A percentile compares a stretch with the other conserved stretches of the same genome.
phyloP scores from a whole-genome alignment of 2,888 invertebrate species.

The Ormyrus nitidulus region DNA sequence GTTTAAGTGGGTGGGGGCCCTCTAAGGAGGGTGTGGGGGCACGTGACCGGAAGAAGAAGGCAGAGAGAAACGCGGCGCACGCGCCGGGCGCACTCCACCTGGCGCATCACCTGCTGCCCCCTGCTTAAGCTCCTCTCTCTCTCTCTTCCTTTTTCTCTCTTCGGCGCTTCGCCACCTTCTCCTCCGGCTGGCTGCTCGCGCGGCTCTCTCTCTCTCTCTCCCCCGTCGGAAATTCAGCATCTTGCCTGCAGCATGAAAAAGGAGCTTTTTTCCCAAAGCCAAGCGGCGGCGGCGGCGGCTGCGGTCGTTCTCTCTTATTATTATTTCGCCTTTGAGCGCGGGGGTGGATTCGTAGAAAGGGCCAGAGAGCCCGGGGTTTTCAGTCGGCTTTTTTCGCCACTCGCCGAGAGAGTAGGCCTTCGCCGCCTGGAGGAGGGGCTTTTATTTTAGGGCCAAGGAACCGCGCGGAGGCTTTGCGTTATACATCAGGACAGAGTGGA shows the following conservation, averaged over 20 bases:
- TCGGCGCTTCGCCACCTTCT: conserved; percentile 23
- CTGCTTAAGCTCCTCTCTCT: conserved; percentile 57
- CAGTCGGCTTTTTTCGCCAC: neutral
- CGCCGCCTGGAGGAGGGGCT: neutral
- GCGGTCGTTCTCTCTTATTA: neutral
- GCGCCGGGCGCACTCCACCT: conserved; percentile 72
- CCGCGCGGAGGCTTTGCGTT: too few species aligned
- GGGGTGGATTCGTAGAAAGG: too few species aligned
- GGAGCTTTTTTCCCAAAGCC: neutral
- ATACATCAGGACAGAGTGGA: too few species aligned
- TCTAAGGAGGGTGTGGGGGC: conserved; percentile 62
- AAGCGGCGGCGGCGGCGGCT: too few species aligned
- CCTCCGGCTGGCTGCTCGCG: neutral
- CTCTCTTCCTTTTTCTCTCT: conserved; percentile 37
- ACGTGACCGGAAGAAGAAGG: conserved; percentile 70
- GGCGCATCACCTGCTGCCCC: conserved; percentile 75
- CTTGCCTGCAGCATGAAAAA: conserved; percentile 7
- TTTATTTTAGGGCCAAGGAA: too few species aligned
- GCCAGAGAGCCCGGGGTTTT: too few species aligned
- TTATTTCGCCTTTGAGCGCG: neutral
- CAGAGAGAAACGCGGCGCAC: conserved; percentile 65
- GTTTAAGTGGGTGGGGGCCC: conserved; percentile 57
- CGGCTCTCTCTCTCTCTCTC: conserved; percentile 19
- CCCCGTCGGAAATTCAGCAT: conserved; percentile 32
- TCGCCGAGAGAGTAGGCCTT: neutral